Evolutionary conservation across 2,797 vertebrate species (phyloP).

Genomic region (Chromobotia macracanthus): DNA sequence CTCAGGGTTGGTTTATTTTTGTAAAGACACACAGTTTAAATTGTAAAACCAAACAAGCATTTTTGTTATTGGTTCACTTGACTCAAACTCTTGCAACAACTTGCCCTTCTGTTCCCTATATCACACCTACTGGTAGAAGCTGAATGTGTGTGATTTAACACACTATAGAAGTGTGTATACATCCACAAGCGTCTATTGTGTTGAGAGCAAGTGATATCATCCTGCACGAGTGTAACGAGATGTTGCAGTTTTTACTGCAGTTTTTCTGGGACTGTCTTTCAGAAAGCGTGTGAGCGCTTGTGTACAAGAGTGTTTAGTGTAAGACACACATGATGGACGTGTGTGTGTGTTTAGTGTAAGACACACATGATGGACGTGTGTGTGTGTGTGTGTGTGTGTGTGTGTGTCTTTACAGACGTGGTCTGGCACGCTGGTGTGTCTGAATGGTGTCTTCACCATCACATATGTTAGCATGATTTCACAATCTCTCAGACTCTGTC

Average conservation of each 20-base stretch:
- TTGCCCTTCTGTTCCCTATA: background rate
- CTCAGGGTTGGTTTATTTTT: too few species aligned
- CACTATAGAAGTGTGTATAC: background rate
- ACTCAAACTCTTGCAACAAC: background rate
- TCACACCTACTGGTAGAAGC: background rate
- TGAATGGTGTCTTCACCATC: slow-evolving; percentile 51
- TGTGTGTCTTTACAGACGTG: slow-evolving; percentile 39
- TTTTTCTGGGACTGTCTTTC: slow-evolving; percentile 36
- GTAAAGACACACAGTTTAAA: too few species aligned
- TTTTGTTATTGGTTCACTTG: background rate
- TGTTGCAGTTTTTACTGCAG: slow-evolving; percentile 16
- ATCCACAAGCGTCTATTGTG: background rate
- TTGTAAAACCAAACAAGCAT: background rate
- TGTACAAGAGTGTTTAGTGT: background rate
- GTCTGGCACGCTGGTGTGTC: slow-evolving; percentile 53
- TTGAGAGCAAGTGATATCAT: slow-evolving; percentile 12
- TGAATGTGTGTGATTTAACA: background rate
- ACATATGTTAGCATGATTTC: slow-evolving; percentile 47
- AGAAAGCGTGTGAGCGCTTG: too few species aligned
- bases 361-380: background rate
- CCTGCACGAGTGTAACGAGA: slow-evolving; percentile 5
- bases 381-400: slow-evolving; percentile 36
- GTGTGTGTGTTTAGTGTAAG: background rate
- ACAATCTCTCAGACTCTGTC: slow-evolving; percentile 45
- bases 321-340: slow-evolving; percentile 2